phyloP scores from a whole-genome alignment of 2,888 invertebrate species.

The Geotrupes spiniger region DNA sequence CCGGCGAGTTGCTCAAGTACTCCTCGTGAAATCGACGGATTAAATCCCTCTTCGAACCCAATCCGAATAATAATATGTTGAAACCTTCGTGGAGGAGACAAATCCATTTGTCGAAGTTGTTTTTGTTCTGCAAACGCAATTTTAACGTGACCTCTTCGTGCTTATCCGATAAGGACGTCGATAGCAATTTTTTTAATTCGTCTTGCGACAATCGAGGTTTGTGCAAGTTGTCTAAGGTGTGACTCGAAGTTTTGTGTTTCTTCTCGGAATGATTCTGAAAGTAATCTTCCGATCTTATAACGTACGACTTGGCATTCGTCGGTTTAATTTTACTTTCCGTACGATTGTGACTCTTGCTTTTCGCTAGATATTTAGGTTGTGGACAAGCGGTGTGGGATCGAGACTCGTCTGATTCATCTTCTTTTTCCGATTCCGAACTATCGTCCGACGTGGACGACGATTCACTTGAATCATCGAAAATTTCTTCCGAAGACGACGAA shows the following conservation, averaged over 20 bases:
- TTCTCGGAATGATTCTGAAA: slow-evolving; percentile 63
- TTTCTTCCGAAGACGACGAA: no score
- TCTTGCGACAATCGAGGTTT: slow-evolving; percentile 69
- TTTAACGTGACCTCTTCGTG: slow-evolving; percentile 60
- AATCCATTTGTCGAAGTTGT: slow-evolving; percentile 70
- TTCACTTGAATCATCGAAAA: no score
- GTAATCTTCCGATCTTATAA: slow-evolving; percentile 67
- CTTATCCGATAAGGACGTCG: slow-evolving; percentile 52
- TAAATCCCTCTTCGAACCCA: slow-evolving; percentile 83
- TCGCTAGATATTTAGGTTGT: no score
- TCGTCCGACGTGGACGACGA: no score
- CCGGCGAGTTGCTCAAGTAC: slow-evolving; percentile 60
- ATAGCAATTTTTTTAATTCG: slow-evolving; percentile 59
- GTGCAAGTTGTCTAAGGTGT: slow-evolving; percentile 72
- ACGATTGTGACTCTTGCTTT: no score
- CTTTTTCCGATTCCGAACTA: no score
- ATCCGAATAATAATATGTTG: slow-evolving; percentile 81
- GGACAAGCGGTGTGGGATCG: no score
- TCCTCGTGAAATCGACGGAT: slow-evolving; percentile 72
- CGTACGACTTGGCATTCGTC: slow-evolving; percentile 52
- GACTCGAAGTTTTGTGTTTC: slow-evolving; percentile 72
- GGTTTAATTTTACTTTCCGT: no score
- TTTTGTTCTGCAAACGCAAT: slow-evolving; percentile 57
- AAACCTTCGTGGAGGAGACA: slow-evolving; percentile 76
- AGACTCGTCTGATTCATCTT: no score